Conservation (phyloP, 2,888 invertebrate species). For the Dryocosmus kuriphilus region DNA sequence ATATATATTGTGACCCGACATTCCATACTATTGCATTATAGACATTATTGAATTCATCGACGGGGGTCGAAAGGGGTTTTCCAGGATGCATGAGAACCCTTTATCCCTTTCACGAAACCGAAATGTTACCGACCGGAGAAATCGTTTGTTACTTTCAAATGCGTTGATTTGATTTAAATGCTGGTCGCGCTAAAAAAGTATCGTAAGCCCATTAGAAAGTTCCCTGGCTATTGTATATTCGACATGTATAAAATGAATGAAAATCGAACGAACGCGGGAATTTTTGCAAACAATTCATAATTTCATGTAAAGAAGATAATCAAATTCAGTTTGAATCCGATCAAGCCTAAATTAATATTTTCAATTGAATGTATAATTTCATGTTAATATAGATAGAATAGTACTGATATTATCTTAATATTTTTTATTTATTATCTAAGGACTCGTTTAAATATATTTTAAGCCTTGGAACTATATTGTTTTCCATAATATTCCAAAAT, state of each 20-base stretch:
- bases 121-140: slow-evolving; percentile 39
- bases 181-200: slow-evolving; percentile 35
- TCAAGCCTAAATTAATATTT: not conserved
- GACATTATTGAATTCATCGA: slow-evolving; percentile 40
- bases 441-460: not conserved
- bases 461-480: not conserved
- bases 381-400: not conserved
- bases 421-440: not conserved
- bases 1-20: slow-evolving; percentile 29
- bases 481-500: not conserved
- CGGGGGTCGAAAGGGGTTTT: slow-evolving; percentile 37
- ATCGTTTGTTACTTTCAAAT: slow-evolving; percentile 37
- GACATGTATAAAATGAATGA: slow-evolving; percentile 7
- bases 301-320: not conserved
- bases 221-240: not conserved
- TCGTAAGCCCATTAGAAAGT: slow-evolving; percentile 34
- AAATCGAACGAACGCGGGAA: not conserved
- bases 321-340: not conserved
- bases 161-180: slow-evolving; percentile 40
- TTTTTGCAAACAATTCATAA: not conserved
- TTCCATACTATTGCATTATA: slow-evolving; percentile 30
- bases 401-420: not conserved
- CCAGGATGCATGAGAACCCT: slow-evolving; percentile 36
- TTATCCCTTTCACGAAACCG: slow-evolving; percentile 36
- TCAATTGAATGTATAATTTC: not conserved